These are phyloP conservation scores for Lasioglossum baleicum DNA, from an alignment of 1,140 invertebrate genomes.

Conservation along the genomic window DNA sequence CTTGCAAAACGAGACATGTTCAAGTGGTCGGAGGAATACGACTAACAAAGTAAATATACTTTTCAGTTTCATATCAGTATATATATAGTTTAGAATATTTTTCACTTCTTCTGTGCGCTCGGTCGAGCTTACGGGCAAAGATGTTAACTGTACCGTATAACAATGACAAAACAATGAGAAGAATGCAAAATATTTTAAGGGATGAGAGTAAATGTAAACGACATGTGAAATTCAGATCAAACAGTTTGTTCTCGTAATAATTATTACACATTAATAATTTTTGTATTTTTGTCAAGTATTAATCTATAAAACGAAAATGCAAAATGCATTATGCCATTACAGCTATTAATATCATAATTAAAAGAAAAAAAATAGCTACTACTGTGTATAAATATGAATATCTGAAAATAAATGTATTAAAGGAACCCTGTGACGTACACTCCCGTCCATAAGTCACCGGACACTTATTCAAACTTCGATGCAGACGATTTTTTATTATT, in stretches of 20 bases:
- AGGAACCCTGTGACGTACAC: slow-evolving; percentile 47
- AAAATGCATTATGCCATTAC: slow-evolving; percentile 70
- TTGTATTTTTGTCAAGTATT: slow-evolving; percentile 75
- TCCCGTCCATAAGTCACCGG: too few relatives aligned
- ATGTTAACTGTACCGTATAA: slow-evolving; percentile 69
- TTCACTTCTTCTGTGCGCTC: slow-evolving; percentile 48
- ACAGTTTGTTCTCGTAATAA: slow-evolving; percentile 69
- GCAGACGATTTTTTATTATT: too few relatives aligned
- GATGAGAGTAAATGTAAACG: slow-evolving; percentile 21
- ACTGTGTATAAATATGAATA: slow-evolving; percentile 75
- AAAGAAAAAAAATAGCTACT: slow-evolving; percentile 67
- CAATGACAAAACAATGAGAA: slow-evolving; percentile 46
- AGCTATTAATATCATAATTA: slow-evolving; percentile 69
- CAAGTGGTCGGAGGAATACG: slow-evolving; percentile 6
- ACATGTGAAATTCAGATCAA: slow-evolving; percentile 54
- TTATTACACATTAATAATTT: slow-evolving; percentile 72
- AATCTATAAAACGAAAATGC: slow-evolving; percentile 68
- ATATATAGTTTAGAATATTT: slow-evolving; percentile 49
- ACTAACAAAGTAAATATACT: slow-evolving; percentile 17
- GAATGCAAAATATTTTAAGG: slow-evolving; percentile 43
- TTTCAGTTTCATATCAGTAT: slow-evolving; percentile 39
- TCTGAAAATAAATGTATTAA: slow-evolving; percentile 75
- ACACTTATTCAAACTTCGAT: too few relatives aligned
- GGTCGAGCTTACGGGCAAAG: slow-evolving; percentile 52
- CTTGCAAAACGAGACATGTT: slow-evolving; percentile 5